Base-by-base conservation (phyloP, 2,888 invertebrate genomes). In the Cheilosia pagana region DNA sequence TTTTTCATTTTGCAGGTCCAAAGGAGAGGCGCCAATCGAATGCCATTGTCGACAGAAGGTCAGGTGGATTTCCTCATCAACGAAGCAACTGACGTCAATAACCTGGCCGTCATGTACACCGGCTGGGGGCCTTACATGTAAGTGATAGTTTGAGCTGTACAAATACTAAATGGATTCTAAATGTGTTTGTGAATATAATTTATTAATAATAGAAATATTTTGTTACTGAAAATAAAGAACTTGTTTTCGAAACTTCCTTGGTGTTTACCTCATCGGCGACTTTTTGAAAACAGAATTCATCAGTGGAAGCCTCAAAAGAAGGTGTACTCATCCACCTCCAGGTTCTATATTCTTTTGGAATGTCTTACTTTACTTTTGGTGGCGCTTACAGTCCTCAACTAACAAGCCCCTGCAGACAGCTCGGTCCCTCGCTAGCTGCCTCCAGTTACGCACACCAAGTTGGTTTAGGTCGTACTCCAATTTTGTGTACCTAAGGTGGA, bases 41-140 rank as follows among this genome's bases (percentile, higher is more conserved):
- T 96, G 88, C 95, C 95, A 0, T 92, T 98, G 68, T 98, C 98
- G 2, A 96, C 98, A 0, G 98, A 98, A 92, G 99, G 99, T 8
- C 98, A 99, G 92, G 97, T 98, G 0, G 96, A 97, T 90, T 95
- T 96, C 91, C 93, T 99, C 12, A 98, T 99, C 87, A 94, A 95
- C 74, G 98, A 99, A 92, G 98, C 99, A 0, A 97, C 96, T 16
- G 96, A 95, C 91, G 92, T 96, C 65, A 95, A 96, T 88, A 98
- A 98, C 92, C 93, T 99, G 14, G 96, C 97, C 88, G 96, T 96
- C 92, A 99, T 99, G 99, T 99, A 97, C 90, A 94, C 97, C 67
- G 99, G 99, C 8, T 99, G 99, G 99, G 97, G 97, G 45, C 95
- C 98, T 2, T 98, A 95, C 90, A 91, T 97, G 88, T 98, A 92